Base-by-base conservation (phyloP, 2,113 vertebrate genomes). In the Phaethornis superciliosus region DNA sequence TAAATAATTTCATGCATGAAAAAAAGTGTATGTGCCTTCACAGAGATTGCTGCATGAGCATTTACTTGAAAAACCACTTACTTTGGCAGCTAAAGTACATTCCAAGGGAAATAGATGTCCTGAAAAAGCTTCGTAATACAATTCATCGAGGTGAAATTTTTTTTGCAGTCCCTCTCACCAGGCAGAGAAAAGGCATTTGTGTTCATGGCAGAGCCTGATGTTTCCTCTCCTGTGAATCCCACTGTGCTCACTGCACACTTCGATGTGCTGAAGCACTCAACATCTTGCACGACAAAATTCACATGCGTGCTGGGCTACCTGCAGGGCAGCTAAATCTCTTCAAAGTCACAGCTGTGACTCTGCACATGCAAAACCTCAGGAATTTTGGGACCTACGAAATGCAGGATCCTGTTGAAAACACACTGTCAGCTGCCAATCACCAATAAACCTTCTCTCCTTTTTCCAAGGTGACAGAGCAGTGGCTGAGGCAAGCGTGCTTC, bases 141-240 rank as follows among this genome's bases (percentile, higher is more conserved):
- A 32, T 52, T 76, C 10, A 1, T 5, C 35, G 40, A 82, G 15
- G 35, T 27, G 28, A 65, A 93, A 59, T 32, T 30, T 87, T 87
- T 27, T 80, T n/a, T 74, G 54, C 75, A 79, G n/a, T 11, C 82
- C 24, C 30, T 82, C 33, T 58, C 0, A 0, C 27, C 30, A 40
- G 19, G 40, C 51, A 85, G 60, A 68, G 15, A 23, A 87, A 91
- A 71, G 42, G 51, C n/a, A 69, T 72, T 71, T 75, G 40, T 0
- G 0, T 0, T 2, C 9, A 15, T 0, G 7, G 44, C 65, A 75
- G 12, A 67, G 40, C 14, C 19, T 11, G 4, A n/a, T 24, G 12
- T 23, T 81, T 52, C 42, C 37, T 62, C 40, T 62, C 46, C 58
- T 18, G 6, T 6, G 46, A 78, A 67, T 40, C 49, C 58, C 30